Evolutionary conservation across 2,113 vertebrate species (phyloP).

Genomic region (Emydocephalus ijimae): DNA sequence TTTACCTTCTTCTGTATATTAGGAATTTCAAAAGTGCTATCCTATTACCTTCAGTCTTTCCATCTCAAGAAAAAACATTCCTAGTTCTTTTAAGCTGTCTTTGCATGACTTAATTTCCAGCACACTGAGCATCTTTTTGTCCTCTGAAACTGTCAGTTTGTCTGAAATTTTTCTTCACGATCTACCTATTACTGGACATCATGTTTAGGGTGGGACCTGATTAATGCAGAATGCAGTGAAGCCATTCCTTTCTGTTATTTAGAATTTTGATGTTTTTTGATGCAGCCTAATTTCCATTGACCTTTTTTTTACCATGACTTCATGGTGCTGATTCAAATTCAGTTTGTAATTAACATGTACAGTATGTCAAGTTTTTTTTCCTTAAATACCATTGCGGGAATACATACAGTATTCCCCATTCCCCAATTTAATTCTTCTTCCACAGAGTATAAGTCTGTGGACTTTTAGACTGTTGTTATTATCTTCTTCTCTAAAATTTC

Average conservation of each 20-base stretch:
- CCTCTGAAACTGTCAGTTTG: neutral
- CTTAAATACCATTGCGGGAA: neutral
- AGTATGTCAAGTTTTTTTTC: neutral
- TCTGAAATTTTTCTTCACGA: neutral
- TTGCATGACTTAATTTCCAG: neutral
- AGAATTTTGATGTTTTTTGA: neutral
- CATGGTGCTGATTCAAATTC: neutral
- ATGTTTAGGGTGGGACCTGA: neutral
- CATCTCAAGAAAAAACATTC: neutral
- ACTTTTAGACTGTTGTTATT: neutral
- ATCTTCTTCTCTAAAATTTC: neutral
- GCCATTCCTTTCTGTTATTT: neutral
- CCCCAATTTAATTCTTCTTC: neutral
- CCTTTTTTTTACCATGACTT: neutral
- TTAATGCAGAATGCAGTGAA: neutral
- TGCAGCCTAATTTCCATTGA: neutral
- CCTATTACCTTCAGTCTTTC: neutral
- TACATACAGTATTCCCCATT: neutral
- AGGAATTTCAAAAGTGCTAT: neutral
- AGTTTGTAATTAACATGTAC: neutral
- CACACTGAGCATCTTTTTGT: neutral
- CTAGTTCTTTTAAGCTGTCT: neutral
- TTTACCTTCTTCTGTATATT: neutral
- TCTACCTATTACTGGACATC: neutral
- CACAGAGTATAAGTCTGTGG: neutral